These are phyloP conservation scores for Sminthurides aquaticus DNA, from an alignment of 2,888 invertebrate species.

Conservation along the genomic window DNA sequence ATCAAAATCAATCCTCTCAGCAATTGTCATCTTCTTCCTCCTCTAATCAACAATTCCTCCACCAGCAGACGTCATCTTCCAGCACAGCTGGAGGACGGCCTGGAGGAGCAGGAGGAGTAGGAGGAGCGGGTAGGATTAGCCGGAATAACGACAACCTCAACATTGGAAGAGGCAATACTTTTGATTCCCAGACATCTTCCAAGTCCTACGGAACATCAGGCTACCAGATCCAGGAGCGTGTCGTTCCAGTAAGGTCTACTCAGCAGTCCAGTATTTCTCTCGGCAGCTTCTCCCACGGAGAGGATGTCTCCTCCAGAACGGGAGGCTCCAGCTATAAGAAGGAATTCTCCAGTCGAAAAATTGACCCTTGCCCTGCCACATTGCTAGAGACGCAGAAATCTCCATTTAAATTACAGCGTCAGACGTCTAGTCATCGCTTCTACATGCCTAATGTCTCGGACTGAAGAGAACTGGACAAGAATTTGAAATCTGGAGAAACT, in stretches of 20 bases:
- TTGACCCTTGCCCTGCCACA: slow-evolving; percentile 71
- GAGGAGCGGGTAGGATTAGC: slow-evolving; percentile 54
- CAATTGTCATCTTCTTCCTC: background rate
- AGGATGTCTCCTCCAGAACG: slow-evolving; percentile 51
- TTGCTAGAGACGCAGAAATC: slow-evolving; percentile 62
- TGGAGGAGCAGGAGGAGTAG: background rate
- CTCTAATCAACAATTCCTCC: slow-evolving; percentile 21
- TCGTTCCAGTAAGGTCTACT: slow-evolving; percentile 51
- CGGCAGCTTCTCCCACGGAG: slow-evolving; percentile 54
- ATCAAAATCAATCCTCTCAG: slow-evolving; percentile 1
- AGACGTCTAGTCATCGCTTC: slow-evolving; percentile 76
- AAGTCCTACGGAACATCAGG: slow-evolving; percentile 21
- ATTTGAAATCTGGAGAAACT: no score
- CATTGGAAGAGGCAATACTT: slow-evolving; percentile 53
- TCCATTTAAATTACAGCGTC: slow-evolving; percentile 74
- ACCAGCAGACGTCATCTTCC: slow-evolving; percentile 38
- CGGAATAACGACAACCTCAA: slow-evolving; percentile 59
- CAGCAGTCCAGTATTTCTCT: slow-evolving; percentile 69
- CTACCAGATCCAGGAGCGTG: slow-evolving; percentile 32
- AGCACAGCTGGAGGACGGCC: background rate
- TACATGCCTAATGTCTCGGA: slow-evolving; percentile 59
- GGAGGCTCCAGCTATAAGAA: slow-evolving; percentile 61
- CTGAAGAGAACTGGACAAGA: slow-evolving; percentile 23
- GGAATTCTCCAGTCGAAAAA: slow-evolving; percentile 63
- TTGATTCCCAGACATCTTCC: slow-evolving; percentile 61